A percentile compares a stretch with the other conserved stretches of the same genome.
Conservation (phyloP, 2,113 vertebrate genomes). For the Entelurus aequoreus region DNA sequence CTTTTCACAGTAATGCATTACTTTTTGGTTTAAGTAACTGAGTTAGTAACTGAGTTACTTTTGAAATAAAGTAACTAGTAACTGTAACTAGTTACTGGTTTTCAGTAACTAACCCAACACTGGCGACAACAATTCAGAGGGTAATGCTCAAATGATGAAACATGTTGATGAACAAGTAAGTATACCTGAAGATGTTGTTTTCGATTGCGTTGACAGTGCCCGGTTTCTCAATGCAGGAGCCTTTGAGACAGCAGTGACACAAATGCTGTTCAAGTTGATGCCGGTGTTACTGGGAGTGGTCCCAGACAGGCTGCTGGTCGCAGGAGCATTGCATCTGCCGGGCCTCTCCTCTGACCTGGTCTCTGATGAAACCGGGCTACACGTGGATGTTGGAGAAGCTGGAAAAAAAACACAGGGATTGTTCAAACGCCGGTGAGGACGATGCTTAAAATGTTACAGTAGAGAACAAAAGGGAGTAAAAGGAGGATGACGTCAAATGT, state of each 20-base stretch:
- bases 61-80: no score
- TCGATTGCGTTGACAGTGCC: conserved; percentile 44
- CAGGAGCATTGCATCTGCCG: conserved; percentile 21
- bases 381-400: background rate
- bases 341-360: conserved; percentile 27
- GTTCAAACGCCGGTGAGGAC: background rate
- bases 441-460: background rate
- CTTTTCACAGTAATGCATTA: no score
- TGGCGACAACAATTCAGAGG: no score
- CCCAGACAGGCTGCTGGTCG: conserved; percentile 8
- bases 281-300: background rate
- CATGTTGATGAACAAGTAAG: background rate
- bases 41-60: no score
- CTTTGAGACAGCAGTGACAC: conserved; percentile 13
- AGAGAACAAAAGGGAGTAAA: background rate
- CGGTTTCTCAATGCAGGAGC: conserved; percentile 30
- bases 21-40: no score
- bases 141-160: no score
- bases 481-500: no score
- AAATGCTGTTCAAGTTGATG: background rate
- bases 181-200: conserved; percentile 38
- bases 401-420: background rate
- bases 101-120: no score
- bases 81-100: no score
- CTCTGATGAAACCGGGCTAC: background rate